Percentiles rank a stretch among this genome's conserved stretches.
phyloP scores from a whole-genome alignment of 1,140 invertebrate genomes.

The Tetraneura akinire region DNA sequence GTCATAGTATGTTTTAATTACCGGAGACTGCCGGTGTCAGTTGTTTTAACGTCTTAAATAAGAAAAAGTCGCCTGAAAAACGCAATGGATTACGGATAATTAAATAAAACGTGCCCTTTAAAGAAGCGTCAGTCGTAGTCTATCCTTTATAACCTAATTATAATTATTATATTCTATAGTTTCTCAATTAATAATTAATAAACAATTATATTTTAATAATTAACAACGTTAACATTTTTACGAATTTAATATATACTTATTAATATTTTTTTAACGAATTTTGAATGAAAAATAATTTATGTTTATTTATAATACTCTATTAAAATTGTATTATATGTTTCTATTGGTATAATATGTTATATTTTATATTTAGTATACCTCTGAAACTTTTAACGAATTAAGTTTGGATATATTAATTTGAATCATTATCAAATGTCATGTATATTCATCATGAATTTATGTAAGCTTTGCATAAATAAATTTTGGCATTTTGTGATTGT shows the following conservation, averaged over 20 bases:
- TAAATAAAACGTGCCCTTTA: slow-evolving; percentile 13
- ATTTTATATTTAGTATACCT: background rate
- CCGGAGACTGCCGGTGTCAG: slow-evolving; percentile 36
- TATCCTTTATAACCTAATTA: background rate
- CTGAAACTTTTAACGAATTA: too few relatives aligned
- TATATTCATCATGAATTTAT: background rate
- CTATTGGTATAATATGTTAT: too few relatives aligned
- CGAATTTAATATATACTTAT: too few relatives aligned
- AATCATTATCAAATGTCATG: background rate
- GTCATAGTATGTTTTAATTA: slow-evolving; percentile 37
- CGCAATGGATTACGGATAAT: slow-evolving; percentile 21
- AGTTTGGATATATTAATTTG: background rate
- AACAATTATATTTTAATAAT: too few relatives aligned
- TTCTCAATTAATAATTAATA: background rate
- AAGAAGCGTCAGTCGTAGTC: background rate
- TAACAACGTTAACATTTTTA: too few relatives aligned
- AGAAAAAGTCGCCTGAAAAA: slow-evolving; percentile 8
- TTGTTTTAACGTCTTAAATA: slow-evolving; percentile 26
- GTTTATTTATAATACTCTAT: too few relatives aligned
- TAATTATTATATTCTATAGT: background rate
- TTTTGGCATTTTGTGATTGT: too few relatives aligned
- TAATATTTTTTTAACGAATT: too few relatives aligned
- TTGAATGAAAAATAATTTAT: too few relatives aligned
- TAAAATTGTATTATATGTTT: too few relatives aligned
- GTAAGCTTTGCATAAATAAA: background rate